Percentiles rank a stretch among this genome's conserved stretches.
phyloP scores from a whole-genome alignment of 1,140 invertebrate species.

The Danaus plexippus region DNA sequence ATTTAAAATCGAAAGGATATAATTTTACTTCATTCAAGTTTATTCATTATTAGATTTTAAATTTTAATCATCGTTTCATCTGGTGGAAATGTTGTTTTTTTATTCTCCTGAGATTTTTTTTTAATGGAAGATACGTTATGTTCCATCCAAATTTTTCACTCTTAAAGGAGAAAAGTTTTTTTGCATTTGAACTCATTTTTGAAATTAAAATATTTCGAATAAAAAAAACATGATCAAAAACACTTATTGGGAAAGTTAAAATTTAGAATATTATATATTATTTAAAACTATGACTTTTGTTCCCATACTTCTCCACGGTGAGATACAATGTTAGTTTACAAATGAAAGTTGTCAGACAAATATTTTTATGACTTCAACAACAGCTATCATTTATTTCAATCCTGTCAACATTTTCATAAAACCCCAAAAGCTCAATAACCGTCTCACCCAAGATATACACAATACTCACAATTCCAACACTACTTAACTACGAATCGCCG shows the following conservation, averaged over 20 bases:
- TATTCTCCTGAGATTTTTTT: too few species aligned
- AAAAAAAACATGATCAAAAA: background rate
- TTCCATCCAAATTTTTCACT: too few species aligned
- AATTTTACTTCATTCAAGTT: too few species aligned
- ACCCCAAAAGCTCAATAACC: background rate
- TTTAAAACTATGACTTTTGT: background rate
- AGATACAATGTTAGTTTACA: background rate
- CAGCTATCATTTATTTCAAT: conserved; percentile 9
- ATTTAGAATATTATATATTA: background rate
- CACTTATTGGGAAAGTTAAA: background rate
- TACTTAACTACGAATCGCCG: conserved; percentile 20
- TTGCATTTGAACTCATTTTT: too few species aligned
- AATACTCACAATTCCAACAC: conserved; percentile 16
- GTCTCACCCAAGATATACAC: conserved; percentile 8
- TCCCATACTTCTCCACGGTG: background rate
- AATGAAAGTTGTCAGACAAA: conserved; percentile 1
- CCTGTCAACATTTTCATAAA: conserved; percentile 10
- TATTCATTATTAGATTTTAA: too few species aligned
- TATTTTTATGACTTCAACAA: background rate
- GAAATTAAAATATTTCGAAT: too few species aligned
- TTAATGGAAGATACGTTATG: too few species aligned
- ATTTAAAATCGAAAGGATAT: too few species aligned
- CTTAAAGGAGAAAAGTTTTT: too few species aligned
- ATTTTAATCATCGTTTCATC: too few species aligned
- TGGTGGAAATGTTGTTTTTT: too few species aligned